Evolutionary conservation across 1,140 invertebrate genomes (phyloP).

Genomic region (Muscidifurax raptorellus): DNA sequence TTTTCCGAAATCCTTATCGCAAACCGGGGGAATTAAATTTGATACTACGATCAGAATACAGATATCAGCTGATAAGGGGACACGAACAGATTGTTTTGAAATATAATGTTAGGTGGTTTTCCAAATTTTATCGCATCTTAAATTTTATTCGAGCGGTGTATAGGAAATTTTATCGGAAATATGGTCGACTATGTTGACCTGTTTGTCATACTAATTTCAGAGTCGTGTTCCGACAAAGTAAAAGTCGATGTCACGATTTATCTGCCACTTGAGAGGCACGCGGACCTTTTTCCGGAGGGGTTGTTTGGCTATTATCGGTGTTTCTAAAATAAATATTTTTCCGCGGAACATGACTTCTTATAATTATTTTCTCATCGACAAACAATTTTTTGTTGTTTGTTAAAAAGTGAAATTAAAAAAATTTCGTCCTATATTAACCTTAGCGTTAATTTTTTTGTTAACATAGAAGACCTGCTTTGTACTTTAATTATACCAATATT

Average conservation of each 20-base stretch:
- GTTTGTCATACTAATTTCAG: constrained; percentile 50
- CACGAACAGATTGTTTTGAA: background rate
- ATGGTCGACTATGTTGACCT: background rate
- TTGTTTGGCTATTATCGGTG: no score
- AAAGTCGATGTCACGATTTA: constrained; percentile 58
- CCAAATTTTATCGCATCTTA: background rate
- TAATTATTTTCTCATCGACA: no score
- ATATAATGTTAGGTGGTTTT: background rate
- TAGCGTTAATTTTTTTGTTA: no score
- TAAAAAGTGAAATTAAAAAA: no score
- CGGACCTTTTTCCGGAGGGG: constrained; percentile 31
- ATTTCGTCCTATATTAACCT: no score
- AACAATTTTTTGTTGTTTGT: no score
- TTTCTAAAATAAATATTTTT: background rate
- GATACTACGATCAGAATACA: background rate
- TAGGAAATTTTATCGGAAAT: constrained; percentile 5
- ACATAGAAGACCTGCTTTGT: no score
- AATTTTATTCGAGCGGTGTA: background rate
- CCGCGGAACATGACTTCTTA: no score
- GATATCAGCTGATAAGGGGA: background rate
- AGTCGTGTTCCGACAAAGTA: constrained; percentile 48
- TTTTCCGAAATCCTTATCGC: background rate
- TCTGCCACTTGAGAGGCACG: constrained; percentile 47
- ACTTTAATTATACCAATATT: no score
- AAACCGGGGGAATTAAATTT: background rate